phyloP scores from a whole-genome alignment of 2,797 vertebrate species.

The Botia almorhae region DNA sequence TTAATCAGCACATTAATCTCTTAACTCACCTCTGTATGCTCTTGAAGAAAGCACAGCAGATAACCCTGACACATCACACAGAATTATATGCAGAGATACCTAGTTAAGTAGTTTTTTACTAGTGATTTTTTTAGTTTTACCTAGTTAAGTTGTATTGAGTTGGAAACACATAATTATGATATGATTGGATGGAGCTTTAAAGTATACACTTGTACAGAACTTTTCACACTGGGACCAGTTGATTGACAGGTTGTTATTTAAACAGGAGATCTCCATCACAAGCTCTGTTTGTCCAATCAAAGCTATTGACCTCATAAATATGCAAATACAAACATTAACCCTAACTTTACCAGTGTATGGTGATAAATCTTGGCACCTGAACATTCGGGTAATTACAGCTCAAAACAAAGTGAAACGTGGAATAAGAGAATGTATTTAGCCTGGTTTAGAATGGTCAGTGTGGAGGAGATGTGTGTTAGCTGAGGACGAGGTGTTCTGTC shows the following conservation, averaged over 20 bases:
- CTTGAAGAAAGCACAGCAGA: not conserved
- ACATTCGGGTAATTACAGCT: too few relatives aligned
- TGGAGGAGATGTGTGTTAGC: not conserved
- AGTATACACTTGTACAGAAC: not conserved
- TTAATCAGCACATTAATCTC: not conserved
- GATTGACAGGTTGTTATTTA: too few relatives aligned
- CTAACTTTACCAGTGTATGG: not conserved
- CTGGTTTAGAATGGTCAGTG: not conserved
- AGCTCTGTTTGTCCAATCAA: not conserved
- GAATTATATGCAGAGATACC: too few relatives aligned
- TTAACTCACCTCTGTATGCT: not conserved
- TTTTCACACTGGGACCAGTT: not conserved
- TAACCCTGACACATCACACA: too few relatives aligned
- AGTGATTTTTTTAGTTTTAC: too few relatives aligned
- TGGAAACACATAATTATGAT: not conserved
- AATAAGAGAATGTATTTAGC: not conserved
- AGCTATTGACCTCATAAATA: not conserved
- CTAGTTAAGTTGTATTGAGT: not conserved
- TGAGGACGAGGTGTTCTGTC: conserved; percentile 23
- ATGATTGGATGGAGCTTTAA: not conserved
- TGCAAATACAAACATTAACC: not conserved
- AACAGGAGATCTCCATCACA: too few relatives aligned
- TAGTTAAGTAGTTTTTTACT: too few relatives aligned
- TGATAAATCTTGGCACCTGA: not conserved
- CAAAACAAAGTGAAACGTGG: not conserved